A percentile compares a stretch with the other conserved stretches of the same genome.
Conservation (phyloP, 2,113 vertebrate species). For the Recurvirostra avosetta region DNA sequence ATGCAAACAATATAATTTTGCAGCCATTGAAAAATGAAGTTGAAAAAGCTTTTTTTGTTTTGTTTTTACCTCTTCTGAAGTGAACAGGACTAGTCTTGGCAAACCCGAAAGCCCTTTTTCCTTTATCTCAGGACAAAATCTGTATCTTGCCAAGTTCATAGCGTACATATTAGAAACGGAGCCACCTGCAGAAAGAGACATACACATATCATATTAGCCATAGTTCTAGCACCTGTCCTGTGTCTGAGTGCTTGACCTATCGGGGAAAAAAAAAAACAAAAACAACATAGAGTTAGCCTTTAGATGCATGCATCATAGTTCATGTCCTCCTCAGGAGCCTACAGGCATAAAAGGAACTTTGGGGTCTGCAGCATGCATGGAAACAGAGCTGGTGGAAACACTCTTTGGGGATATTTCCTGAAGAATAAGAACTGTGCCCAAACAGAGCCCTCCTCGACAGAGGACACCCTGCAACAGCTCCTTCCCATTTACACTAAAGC, state of each 20-base stretch:
- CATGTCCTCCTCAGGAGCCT: not conserved
- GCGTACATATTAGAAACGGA: conserved; percentile 89
- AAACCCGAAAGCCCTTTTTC: conserved; percentile 79
- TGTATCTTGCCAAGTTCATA: conserved; percentile 84
- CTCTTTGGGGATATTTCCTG: not conserved
- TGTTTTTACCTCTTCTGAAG: conserved; percentile 82
- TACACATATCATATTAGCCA: not conserved
- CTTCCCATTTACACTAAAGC: not conserved
- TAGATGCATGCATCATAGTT: not conserved
- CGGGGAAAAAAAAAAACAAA: not conserved
- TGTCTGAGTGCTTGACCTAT: not conserved
- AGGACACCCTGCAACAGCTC: not conserved
- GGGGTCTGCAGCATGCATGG: not conserved
- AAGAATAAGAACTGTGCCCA: not conserved
- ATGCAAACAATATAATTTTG: not conserved
- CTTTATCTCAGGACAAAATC: conserved; percentile 81
- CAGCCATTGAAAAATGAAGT: not conserved
- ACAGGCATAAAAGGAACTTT: not conserved
- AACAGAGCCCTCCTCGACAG: not conserved
- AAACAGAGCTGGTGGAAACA: not conserved
- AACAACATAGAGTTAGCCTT: not conserved
- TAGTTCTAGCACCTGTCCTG: not conserved
- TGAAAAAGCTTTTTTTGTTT: not conserved
- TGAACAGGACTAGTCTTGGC: conserved; percentile 80
- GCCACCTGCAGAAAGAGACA: conserved; percentile 75